A percentile compares a stretch with the other conserved stretches of the same genome.
Evolutionary conservation across 1,140 invertebrate genomes (phyloP).

Genomic region (Ceratina calcarata): DNA sequence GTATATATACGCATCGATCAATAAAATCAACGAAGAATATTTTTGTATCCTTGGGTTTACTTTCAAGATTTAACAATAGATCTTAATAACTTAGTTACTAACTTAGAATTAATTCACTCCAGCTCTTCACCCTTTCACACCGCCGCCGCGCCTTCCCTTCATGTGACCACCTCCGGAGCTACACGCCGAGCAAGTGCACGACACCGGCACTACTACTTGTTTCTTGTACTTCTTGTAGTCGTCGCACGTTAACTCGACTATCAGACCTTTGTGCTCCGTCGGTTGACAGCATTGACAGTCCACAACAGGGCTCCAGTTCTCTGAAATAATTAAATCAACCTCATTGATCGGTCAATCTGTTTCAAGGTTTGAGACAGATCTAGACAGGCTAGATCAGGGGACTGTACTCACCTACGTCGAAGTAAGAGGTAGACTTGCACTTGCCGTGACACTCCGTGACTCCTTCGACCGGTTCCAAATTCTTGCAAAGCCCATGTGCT

Average conservation of each 20-base stretch:
- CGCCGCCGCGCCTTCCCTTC: slow-evolving; percentile 16
- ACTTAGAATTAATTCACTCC: neutral
- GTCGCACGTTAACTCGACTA: slow-evolving; percentile 80
- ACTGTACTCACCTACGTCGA: slow-evolving; percentile 80
- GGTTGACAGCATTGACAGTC: slow-evolving; percentile 84
- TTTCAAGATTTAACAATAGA: neutral
- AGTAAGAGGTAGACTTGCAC: slow-evolving; percentile 85
- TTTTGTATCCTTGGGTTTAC: slow-evolving; percentile 22
- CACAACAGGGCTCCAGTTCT: slow-evolving; percentile 78
- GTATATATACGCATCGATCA: slow-evolving; percentile 11
- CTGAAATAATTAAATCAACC: slow-evolving; percentile 70
- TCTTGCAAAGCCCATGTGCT: slow-evolving; percentile 83
- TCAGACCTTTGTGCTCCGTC: slow-evolving; percentile 73
- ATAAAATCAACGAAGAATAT: slow-evolving; percentile 44
- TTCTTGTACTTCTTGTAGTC: slow-evolving; percentile 80
- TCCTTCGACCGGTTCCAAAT: slow-evolving; percentile 81
- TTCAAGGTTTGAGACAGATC: too few species aligned
- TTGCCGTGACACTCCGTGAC: slow-evolving; percentile 85
- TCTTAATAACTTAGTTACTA: too few species aligned
- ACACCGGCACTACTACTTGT: slow-evolving; percentile 78
- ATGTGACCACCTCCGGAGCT: neutral
- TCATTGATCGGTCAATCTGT: too few species aligned
- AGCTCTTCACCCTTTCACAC: slow-evolving; percentile 8
- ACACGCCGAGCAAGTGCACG: slow-evolving; percentile 79
- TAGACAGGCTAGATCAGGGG: too few species aligned